Evolutionary conservation across 2,797 vertebrate genomes (phyloP), one percentile per base, ranked within the genome.

Genomic region (Characodon lateralis): DNA sequence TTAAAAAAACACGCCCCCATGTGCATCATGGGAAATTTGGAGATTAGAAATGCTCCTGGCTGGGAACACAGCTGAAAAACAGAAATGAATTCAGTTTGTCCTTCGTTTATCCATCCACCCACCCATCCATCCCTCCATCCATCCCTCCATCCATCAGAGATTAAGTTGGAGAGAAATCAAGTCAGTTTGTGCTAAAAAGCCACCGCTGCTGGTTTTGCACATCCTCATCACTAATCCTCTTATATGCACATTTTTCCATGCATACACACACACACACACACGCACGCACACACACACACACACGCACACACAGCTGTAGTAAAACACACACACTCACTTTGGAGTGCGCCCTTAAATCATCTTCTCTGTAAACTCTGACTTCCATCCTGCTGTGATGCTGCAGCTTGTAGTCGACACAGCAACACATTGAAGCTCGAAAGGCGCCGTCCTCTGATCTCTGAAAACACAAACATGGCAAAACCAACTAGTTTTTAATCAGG

Each of bases 11-110:
- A 22, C 78, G 66, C 24, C 20, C 72, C 79, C 80, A 35, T 24
- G 5, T 24, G 89, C 87, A 92, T 89, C 78, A 93, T 89, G 90
- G 90, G 91, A 91, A 90, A 76, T 83, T 70, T 79, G 79, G 72
- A 87, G 90, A 90, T 89, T 89, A 92, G n/a, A 0, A 71, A 51
- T 51, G 78, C 48, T 39, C 14, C 24, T 65, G 59, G 22, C 76
- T 51, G 63, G 35, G 61, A 59, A 74, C 0, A 0, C 1, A 39
- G n/a, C 9, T 3, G 12, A 63, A 78, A 56, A 76, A 68, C 0
- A 0, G 22, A 79, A 74, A 84, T 50, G 5, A 71, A 31, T 50
- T 51, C 20, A 53, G 28, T 28, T 53, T 71, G 26, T 53, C 18
- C 50, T 53, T 28, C 0, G 9, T 31, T 51, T 28, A 63, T 5